Base-by-base conservation (phyloP, 2,113 vertebrate species). In the Corythoichthys haematopterus region DNA sequence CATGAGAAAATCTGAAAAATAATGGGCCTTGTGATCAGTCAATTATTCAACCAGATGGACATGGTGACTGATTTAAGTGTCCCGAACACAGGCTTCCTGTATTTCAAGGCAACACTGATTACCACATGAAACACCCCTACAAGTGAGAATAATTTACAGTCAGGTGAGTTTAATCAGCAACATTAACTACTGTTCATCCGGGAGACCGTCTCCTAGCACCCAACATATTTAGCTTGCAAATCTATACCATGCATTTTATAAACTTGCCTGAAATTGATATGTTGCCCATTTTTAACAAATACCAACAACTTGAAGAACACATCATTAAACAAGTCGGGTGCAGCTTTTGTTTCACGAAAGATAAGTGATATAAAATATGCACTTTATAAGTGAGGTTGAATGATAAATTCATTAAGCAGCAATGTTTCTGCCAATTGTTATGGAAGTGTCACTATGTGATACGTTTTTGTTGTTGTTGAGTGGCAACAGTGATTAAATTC, bases 401-500 rank as follows among this genome's bases (percentile, higher is more conserved):
- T 13, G 13, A 2, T 15, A 50, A 50, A 50, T 12, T 4, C 14
- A 50, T n/a, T 52, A 2, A 52, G 50, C 6, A 7, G 6, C 50
- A 52, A 52, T 52, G 7, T 48, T 48, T 14, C 14, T 48, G 13
- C 47, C 14, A 48, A 14, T 48, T 14, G 47, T 48, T 4, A 48
- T 48, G 47, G 47, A 48, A 48, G 13, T 11, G 47, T 4, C 14
- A 13, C 12, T 48, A 66, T 65, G 45, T 56, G 55, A 68, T 75
- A 75, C 79, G 64, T 78, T 45, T 87, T 77, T 72, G 77, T 28
- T 35, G 0, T 57, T 36, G 62, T 76, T 63, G 67, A 79, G 72
- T 84, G 67, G 81, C 75, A 82, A 81, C 71, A 68, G 53, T 80
- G 78, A 87, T 89, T 88, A 84, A 80, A 74, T 74, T 75, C 64